Evolutionary conservation across 1,140 invertebrate species (phyloP).

Genomic region (Mamestra configurata): DNA sequence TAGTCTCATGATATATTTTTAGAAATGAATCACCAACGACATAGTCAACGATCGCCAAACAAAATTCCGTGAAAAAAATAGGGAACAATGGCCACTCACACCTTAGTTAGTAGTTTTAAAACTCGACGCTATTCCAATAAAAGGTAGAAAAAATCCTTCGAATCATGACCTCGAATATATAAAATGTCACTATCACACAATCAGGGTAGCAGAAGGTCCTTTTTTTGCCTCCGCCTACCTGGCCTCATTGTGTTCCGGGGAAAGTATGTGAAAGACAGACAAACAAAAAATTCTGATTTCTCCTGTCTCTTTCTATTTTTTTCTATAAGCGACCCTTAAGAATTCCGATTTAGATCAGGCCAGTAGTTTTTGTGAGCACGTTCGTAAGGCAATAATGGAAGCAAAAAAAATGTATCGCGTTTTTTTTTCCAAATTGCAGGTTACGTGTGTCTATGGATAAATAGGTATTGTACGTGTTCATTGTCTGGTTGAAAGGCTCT

Average conservation of each 20-base stretch:
- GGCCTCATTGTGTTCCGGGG: constrained; percentile 74
- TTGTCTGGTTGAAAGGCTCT: constrained; percentile 63
- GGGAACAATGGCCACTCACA: constrained; percentile 33
- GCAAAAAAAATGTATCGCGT: constrained; percentile 64
- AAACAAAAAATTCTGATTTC: constrained; percentile 72
- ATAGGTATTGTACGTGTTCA: constrained; percentile 68
- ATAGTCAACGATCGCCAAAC: constrained; percentile 12
- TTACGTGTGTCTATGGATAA: constrained; percentile 73
- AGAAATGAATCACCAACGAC: constrained; percentile 31
- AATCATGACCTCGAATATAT: constrained; percentile 75
- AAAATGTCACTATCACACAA: constrained; percentile 83
- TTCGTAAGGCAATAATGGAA: constrained; percentile 64
- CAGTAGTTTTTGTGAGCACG: constrained; percentile 73
- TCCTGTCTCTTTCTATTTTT: constrained; percentile 69
- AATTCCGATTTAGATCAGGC: constrained; percentile 75
- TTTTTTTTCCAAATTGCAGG: constrained; percentile 73
- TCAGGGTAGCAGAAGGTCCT: constrained; percentile 61
- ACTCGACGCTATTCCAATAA: constrained; percentile 43
- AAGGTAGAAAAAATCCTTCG: constrained; percentile 44
- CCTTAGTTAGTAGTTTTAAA: constrained; percentile 36
- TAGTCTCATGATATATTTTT: constrained; percentile 23
- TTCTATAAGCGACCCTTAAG: constrained; percentile 62
- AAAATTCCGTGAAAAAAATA: constrained; percentile 36
- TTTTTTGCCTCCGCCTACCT: constrained; percentile 79
- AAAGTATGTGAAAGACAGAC: constrained; percentile 82